Conservation (phyloP, 37 sponge, comb jelly and placozoan genomes). For the Spongilla lacustris region DNA sequence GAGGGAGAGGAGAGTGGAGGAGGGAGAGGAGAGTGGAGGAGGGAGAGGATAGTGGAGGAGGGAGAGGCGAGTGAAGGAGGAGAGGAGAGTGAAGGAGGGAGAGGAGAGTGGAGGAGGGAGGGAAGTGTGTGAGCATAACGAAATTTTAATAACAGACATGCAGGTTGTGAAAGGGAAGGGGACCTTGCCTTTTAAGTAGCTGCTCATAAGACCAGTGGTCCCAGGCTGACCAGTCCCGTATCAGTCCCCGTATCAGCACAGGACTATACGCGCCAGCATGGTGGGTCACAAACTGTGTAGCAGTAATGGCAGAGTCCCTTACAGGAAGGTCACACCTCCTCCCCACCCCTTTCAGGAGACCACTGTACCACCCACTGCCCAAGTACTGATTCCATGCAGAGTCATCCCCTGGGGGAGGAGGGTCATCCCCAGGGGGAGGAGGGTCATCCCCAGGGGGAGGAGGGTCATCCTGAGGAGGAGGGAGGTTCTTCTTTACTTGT, state of each 20-base stretch:
- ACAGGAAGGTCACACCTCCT: slow-evolving; percentile 1
- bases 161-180: too few relatives aligned
- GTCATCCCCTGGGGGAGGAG: neutral
- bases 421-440: neutral
- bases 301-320: neutral
- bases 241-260: slow-evolving; percentile 23
- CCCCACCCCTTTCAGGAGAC: neutral
- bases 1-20: too few relatives aligned
- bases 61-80: neutral
- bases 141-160: too few relatives aligned
- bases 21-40: too few relatives aligned
- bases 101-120: too few relatives aligned
- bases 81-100: neutral
- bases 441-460: neutral
- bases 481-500: neutral
- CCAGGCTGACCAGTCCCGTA: slow-evolving; percentile 32
- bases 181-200: slow-evolving; percentile 34
- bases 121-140: too few relatives aligned
- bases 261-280: neutral
- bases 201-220: slow-evolving; percentile 20
- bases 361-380: slow-evolving; percentile 5
- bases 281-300: neutral
- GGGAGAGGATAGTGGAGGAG: too few relatives aligned
- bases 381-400: neutral
- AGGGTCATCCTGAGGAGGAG: neutral